These are phyloP conservation scores for Cebidichthys violaceus DNA, from an alignment of 2,113 vertebrate genomes.

Conservation along the genomic window DNA sequence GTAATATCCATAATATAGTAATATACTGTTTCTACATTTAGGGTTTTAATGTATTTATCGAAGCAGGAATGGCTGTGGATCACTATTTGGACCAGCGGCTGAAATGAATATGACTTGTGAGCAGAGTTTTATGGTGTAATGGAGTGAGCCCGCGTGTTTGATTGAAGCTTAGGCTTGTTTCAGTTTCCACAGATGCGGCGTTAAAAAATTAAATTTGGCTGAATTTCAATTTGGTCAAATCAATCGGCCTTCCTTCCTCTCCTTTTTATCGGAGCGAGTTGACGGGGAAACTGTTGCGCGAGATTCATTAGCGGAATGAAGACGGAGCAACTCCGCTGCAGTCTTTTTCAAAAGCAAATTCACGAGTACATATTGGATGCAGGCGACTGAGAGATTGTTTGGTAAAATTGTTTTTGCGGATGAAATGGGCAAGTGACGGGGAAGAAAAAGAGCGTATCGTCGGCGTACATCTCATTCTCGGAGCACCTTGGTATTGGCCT, in stretches of 20 bases:
- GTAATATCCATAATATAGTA: conserved; percentile 23
- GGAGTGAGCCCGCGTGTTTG: conserved; percentile 6
- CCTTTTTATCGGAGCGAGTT: conserved; percentile 44
- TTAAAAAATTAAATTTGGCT: conserved; percentile 39
- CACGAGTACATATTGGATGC: conserved; percentile 42
- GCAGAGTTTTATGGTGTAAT: conserved; percentile 12
- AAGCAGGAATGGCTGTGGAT: conserved; percentile 1
- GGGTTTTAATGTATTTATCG: conserved; percentile 25
- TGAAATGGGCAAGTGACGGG: conserved; percentile 71
- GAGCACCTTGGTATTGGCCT: conserved; percentile 59
- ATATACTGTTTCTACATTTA: conserved; percentile 29
- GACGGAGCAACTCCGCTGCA: conserved; percentile 21
- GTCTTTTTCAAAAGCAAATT: conserved; percentile 54
- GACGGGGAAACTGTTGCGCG: conserved; percentile 48
- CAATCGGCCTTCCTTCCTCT: conserved; percentile 34
- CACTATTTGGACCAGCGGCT: conserved; percentile 9
- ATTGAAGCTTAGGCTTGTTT: conserved; percentile 20
- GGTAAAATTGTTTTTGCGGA: conserved; percentile 76
- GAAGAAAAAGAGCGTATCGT: conserved; percentile 57
- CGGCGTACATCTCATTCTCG: conserved; percentile 49
- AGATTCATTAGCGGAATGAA: conserved; percentile 54
- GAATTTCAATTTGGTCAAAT: conserved; percentile 36
- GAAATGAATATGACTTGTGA: conserved; percentile 25
- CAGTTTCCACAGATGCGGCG: background rate
- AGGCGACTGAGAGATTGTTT: conserved; percentile 56